Evolutionary conservation across 2,797 vertebrate genomes (phyloP).

Genomic region (Rhincodon typus): DNA sequence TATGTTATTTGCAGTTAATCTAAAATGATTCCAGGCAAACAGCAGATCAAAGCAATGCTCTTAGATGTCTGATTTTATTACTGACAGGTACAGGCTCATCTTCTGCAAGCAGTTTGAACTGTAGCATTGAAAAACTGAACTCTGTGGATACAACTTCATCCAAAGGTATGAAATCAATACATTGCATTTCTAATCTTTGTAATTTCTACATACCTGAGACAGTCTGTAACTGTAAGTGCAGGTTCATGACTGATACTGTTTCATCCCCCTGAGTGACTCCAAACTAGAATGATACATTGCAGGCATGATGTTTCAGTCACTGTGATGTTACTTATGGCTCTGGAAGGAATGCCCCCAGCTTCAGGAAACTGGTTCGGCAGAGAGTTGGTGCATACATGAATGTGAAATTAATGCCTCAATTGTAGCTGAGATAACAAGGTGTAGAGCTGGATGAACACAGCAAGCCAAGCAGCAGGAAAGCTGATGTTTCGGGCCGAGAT

Average conservation of each 20-base stretch:
- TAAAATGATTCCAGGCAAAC: background rate
- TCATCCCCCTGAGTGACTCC: background rate
- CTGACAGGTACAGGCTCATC: slow-evolving; percentile 45
- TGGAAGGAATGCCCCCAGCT: background rate
- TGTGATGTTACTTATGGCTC: background rate
- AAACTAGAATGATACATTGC: background rate
- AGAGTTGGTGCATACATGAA: background rate
- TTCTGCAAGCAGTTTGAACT: slow-evolving; percentile 48
- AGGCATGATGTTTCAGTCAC: background rate
- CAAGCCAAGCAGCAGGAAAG: too few species aligned
- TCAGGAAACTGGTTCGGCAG: background rate
- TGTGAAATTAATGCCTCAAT: background rate
- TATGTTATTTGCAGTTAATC: background rate
- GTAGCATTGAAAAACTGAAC: slow-evolving; percentile 52
- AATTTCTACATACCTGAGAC: background rate
- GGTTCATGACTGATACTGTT: background rate
- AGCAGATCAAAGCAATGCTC: background rate
- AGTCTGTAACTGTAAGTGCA: background rate
- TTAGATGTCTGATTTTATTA: background rate
- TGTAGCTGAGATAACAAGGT: background rate
- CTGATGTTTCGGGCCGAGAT: background rate
- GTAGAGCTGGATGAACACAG: too few species aligned
- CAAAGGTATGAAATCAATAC: slow-evolving; percentile 46
- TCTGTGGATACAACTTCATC: background rate
- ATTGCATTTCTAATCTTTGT: background rate